Percentiles rank a stretch among this genome's conserved stretches.
Conservation (phyloP, 1,140 invertebrate species). For the Sogatella furcifera region DNA sequence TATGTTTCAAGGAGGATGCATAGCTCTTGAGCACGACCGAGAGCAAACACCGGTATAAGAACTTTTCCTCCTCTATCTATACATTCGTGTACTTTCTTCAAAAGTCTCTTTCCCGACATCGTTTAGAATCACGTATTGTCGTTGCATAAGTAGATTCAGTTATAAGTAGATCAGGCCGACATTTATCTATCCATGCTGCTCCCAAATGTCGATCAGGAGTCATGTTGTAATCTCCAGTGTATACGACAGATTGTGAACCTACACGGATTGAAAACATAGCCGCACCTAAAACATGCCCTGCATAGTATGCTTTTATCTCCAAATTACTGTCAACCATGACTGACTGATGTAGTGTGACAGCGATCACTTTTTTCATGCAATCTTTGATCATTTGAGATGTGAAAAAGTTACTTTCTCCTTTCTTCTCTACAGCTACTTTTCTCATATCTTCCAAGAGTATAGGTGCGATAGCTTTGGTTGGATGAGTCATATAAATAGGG, state of each 20-base stretch:
- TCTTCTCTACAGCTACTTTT: constrained; percentile 90
- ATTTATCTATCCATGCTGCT: constrained; percentile 98
- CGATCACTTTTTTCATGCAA: constrained; percentile 98
- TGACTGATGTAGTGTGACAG: constrained; percentile 94
- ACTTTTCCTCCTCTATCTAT: constrained; percentile 87
- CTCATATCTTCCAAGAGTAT: constrained; percentile 89
- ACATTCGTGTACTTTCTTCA: constrained; percentile 95
- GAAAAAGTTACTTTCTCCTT: constrained; percentile 98
- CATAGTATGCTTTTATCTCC: constrained; percentile 99
- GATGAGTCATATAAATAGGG: constrained; percentile 99
- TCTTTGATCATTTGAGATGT: constrained; percentile 98
- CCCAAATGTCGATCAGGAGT: constrained; percentile 98
- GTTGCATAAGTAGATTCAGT: constrained; percentile 99
- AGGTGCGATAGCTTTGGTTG: constrained; percentile 98
- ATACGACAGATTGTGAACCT: constrained; percentile 94
- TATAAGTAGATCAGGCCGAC: constrained; percentile 91
- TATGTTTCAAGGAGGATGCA: constrained; percentile 97
- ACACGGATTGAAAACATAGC: constrained; percentile 98
- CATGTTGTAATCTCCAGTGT: constrained; percentile 99
- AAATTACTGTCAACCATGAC: constrained; percentile 95
- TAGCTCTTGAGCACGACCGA: constrained; percentile 95
- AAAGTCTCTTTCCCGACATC: constrained; percentile 93
- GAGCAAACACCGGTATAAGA: constrained; percentile 96
- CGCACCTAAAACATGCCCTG: constrained; percentile 97
- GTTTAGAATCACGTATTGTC: constrained; percentile 96